Conservation (phyloP, 2,797 vertebrate genomes). For the Hirundo rustica region DNA sequence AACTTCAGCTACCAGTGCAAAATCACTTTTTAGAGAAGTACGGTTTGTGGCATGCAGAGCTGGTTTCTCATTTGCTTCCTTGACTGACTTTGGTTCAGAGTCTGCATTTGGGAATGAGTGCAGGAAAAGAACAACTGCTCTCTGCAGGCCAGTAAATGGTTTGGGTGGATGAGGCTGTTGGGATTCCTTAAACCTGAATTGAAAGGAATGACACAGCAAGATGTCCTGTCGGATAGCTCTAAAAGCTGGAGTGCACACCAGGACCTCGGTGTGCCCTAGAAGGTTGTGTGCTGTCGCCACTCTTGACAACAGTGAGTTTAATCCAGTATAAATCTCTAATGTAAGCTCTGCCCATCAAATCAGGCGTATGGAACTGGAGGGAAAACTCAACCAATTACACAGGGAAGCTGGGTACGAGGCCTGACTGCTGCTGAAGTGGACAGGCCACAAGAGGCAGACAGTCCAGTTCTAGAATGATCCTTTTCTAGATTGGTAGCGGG, state of each 20-base stretch:
- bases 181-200: not conserved
- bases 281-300: not conserved
- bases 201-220: conserved; percentile 66
- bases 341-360: not conserved
- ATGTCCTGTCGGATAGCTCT: not conserved
- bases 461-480: not conserved
- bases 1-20: not conserved
- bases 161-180: not conserved
- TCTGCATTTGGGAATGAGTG: not conserved
- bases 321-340: not conserved
- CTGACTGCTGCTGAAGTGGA: not conserved
- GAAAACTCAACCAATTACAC: not conserved
- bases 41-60: not conserved
- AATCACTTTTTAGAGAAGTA: not conserved
- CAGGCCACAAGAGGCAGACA: not conserved
- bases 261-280: not conserved
- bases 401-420: not conserved
- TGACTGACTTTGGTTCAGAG: not conserved
- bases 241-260: not conserved
- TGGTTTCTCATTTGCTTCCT: not conserved
- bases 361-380: not conserved
- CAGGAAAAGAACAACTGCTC: not conserved
- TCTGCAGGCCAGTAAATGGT: conserved; percentile 3
- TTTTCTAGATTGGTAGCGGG: not conserved
- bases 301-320: not conserved